phyloP scores from a whole-genome alignment of 2,888 invertebrate genomes.

The Apamea anceps region DNA sequence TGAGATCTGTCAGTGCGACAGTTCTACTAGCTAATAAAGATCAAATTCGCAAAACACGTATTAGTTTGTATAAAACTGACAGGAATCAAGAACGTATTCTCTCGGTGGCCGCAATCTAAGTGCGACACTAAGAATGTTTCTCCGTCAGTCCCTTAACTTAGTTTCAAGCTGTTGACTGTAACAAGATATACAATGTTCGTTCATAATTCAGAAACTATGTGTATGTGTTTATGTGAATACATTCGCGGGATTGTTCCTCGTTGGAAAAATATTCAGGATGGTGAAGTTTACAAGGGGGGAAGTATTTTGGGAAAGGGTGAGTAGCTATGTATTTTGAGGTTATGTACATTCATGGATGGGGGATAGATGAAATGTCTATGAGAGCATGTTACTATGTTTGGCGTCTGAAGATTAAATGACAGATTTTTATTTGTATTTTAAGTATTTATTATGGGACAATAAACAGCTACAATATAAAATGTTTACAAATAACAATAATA shows the following conservation, averaged over 20 bases:
- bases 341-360: background rate
- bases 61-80: background rate
- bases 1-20: no score
- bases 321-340: background rate
- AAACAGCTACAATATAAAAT: no score
- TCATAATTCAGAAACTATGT: slow-evolving; percentile 42
- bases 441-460: no score
- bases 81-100: background rate
- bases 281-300: slow-evolving; percentile 12
- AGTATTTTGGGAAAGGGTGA: background rate
- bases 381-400: background rate
- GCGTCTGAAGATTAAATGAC: background rate
- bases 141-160: background rate
- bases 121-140: background rate
- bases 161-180: slow-evolving; percentile 15
- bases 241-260: slow-evolving; percentile 13
- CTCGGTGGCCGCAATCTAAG: no score
- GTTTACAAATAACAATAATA: no score
- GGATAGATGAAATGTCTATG: background rate
- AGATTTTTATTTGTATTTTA: background rate
- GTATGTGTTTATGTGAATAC: slow-evolving; percentile 31
- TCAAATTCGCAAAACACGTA: no score
- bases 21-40: no score
- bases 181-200: slow-evolving; percentile 23
- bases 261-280: slow-evolving; percentile 27